Conservation (phyloP, 53 echinoderm and acorn worm species). For the Paracentrotus lividus region DNA sequence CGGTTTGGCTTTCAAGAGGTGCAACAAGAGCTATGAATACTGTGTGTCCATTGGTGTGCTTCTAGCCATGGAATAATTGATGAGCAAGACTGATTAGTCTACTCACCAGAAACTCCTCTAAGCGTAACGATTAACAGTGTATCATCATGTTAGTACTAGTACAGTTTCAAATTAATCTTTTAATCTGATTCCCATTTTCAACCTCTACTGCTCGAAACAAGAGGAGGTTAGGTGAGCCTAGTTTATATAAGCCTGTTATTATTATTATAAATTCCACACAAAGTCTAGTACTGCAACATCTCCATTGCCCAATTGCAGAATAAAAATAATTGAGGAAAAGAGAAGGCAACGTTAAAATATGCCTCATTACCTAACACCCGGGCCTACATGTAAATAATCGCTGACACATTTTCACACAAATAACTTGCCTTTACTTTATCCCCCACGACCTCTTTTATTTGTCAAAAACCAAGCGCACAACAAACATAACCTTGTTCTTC, state of each 20-base stretch:
- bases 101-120: conserved; percentile 12
- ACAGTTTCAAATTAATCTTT: too few relatives aligned
- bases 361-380: neutral
- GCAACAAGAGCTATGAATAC: conserved; percentile 21
- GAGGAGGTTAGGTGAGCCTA: too few relatives aligned
- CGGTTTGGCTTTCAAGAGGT: conserved; percentile 49
- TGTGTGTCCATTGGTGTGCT: conserved; percentile 47
- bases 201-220: too few relatives aligned
- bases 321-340: neutral
- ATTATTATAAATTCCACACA: neutral
- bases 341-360: neutral
- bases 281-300: neutral
- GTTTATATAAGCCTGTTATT: too few relatives aligned
- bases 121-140: neutral
- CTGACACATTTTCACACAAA: conserved; percentile 12
- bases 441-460: conserved; percentile 27
- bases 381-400: neutral
- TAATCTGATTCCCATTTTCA: too few relatives aligned
- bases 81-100: conserved; percentile 52
- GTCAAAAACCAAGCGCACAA: conserved; percentile 22
- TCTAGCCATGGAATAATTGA: conserved; percentile 62
- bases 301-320: neutral
- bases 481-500: conserved; percentile 59
- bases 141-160: too few relatives aligned
- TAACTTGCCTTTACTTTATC: neutral